Conservation (phyloP, 2,888 invertebrate species). For the Pollenia griseotomentosa region DNA sequence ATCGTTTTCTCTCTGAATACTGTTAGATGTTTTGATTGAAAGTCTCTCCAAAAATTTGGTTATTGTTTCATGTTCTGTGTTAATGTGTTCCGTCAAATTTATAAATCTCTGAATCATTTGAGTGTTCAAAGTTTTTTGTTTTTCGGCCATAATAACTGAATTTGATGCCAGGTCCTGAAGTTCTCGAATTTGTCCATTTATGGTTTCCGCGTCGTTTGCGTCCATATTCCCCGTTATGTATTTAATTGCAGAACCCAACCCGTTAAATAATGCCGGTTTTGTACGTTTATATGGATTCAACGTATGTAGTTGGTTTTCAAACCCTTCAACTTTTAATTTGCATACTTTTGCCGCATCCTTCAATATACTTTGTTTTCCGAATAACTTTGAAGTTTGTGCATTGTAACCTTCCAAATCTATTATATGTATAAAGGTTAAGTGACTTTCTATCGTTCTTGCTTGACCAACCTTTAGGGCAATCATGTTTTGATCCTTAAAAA, state of each 20-base stretch:
- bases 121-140: conserved; percentile 23
- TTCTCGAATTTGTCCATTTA: neutral
- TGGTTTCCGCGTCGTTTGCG: neutral
- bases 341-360: conserved; percentile 19
- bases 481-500: neutral
- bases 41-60: no score
- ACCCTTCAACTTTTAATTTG: conserved; percentile 19
- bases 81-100: no score
- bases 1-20: no score
- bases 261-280: neutral
- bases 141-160: neutral
- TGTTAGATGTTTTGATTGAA: no score
- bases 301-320: conserved; percentile 21
- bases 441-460: neutral
- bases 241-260: no score
- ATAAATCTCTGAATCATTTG: no score
- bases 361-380: neutral
- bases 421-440: no score
- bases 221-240: neutral
- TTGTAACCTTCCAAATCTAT: conserved; percentile 7
- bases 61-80: no score
- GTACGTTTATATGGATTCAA: conserved; percentile 16
- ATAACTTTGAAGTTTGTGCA: conserved; percentile 17
- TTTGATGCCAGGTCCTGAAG: neutral
- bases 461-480: conserved; percentile 7